Evolutionary conservation across 2,113 vertebrate genomes (phyloP).

Genomic region (Stegastes partitus): DNA sequence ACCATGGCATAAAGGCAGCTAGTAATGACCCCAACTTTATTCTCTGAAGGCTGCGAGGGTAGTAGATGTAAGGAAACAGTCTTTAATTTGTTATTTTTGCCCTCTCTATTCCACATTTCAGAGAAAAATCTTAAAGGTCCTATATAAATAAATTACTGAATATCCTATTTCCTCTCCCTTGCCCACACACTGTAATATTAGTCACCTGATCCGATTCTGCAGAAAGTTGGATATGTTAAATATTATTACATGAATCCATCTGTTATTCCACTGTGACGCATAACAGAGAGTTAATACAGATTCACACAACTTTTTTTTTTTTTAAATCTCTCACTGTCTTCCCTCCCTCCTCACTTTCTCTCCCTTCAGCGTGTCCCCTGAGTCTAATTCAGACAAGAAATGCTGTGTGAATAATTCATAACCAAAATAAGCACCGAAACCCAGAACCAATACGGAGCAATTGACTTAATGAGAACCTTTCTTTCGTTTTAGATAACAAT

Average conservation of each 20-base stretch:
- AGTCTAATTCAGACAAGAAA: slow-evolving; percentile 58
- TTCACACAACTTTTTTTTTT: slow-evolving; percentile 35
- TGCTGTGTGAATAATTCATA: slow-evolving; percentile 67
- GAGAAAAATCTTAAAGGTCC: not conserved
- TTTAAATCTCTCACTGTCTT: not conserved
- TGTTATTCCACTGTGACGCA: slow-evolving; percentile 24
- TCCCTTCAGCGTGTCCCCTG: slow-evolving; percentile 12
- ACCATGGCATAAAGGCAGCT: not conserved
- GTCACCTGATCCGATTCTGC: slow-evolving; percentile 12
- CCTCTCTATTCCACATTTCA: not conserved
- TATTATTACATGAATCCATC: slow-evolving; percentile 16
- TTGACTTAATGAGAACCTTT: slow-evolving; percentile 52
- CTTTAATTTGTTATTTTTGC: slow-evolving; percentile 19
- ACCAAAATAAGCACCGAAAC: slow-evolving; percentile 56
- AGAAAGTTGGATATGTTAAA: slow-evolving; percentile 7
- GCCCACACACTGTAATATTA: not conserved
- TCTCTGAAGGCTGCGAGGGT: not conserved
- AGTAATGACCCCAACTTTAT: not conserved
- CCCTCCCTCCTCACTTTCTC: slow-evolving; percentile 1
- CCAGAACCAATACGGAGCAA: slow-evolving; percentile 31
- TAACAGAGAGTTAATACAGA: slow-evolving; percentile 21
- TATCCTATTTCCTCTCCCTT: slow-evolving; percentile 6
- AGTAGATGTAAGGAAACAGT: not conserved
- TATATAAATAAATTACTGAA: not conserved
- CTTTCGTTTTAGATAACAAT: slow-evolving; percentile 39